Evolutionary conservation across 2,888 invertebrate species (phyloP).

Genomic region (Cheilosia scutellata): DNA sequence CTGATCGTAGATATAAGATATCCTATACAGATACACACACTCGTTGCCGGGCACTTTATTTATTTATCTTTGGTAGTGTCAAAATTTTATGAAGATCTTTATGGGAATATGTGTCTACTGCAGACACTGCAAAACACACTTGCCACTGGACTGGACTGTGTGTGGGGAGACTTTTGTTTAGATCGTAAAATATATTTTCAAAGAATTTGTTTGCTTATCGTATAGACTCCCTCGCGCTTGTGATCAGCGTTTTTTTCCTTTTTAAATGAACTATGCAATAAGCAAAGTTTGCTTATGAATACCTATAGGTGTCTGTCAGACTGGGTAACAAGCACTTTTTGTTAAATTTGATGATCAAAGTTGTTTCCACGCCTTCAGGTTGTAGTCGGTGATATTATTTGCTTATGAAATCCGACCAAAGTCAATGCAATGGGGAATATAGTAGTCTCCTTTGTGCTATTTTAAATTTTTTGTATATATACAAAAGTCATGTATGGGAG

Average conservation of each 20-base stretch:
- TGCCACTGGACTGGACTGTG: slow-evolving; percentile 1
- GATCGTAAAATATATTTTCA: slow-evolving; percentile 19
- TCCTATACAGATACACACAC: neutral
- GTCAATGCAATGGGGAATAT: neutral
- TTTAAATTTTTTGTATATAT: too few species aligned
- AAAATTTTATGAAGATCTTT: slow-evolving; percentile 33
- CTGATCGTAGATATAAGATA: neutral
- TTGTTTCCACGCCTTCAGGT: too few species aligned
- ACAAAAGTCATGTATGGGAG: neutral
- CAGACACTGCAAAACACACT: slow-evolving; percentile 5
- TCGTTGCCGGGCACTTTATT: slow-evolving; percentile 17
- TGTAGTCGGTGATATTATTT: neutral
- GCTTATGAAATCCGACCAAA: slow-evolving; percentile 1
- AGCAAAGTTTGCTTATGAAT: neutral
- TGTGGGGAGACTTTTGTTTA: slow-evolving; percentile 15
- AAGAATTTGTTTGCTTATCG: slow-evolving; percentile 27
- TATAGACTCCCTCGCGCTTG: neutral
- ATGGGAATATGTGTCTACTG: slow-evolving; percentile 5
- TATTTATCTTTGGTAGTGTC: slow-evolving; percentile 44
- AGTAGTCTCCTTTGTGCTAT: slow-evolving; percentile 4
- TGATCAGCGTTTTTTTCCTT: slow-evolving; percentile 16
- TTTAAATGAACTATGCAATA: slow-evolving; percentile 4
- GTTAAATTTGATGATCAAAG: slow-evolving; percentile 10
- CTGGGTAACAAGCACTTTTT: neutral
- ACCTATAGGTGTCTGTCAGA: neutral